A percentile compares a stretch with the other conserved stretches of the same genome.
phyloP scores from a whole-genome alignment of 2,113 vertebrate genomes.

The Megaceryle maxima region DNA sequence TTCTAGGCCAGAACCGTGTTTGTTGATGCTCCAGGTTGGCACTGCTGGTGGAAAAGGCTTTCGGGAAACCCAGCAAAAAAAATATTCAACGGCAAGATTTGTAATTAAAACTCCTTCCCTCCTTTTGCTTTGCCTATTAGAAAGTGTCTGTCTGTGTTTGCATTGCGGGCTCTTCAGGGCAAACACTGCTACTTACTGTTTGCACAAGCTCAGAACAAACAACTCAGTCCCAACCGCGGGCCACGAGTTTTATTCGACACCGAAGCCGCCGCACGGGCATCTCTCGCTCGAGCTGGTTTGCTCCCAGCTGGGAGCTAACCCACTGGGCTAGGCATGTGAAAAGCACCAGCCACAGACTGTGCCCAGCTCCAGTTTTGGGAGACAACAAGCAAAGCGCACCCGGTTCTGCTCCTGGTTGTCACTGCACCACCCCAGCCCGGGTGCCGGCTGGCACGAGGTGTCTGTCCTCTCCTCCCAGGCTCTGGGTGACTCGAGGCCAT shows the following conservation, averaged over 20 bases:
- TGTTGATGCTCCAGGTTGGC: conserved; percentile 30
- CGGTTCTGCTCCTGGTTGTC: neutral
- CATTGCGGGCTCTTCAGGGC: neutral
- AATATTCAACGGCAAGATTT: neutral
- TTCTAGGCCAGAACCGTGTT: neutral
- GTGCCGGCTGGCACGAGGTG: neutral
- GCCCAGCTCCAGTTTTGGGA: neutral
- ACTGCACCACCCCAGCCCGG: neutral
- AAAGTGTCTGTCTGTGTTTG: neutral
- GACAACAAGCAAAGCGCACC: neutral
- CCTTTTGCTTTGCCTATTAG: neutral
- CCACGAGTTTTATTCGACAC: neutral
- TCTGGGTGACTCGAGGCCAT: neutral
- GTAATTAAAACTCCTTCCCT: neutral
- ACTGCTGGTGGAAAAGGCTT: neutral
- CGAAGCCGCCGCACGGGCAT: neutral
- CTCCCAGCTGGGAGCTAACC: neutral
- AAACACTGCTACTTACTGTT: neutral
- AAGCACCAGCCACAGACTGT: accelerated
- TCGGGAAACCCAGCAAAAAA: neutral
- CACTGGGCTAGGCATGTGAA: neutral
- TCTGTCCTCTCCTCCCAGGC: neutral
- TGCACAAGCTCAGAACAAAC: neutral
- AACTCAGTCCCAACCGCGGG: accelerated
- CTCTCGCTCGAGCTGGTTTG: neutral